Conservation (phyloP, 2,888 invertebrate genomes). For the Hypercompe scribonia region DNA sequence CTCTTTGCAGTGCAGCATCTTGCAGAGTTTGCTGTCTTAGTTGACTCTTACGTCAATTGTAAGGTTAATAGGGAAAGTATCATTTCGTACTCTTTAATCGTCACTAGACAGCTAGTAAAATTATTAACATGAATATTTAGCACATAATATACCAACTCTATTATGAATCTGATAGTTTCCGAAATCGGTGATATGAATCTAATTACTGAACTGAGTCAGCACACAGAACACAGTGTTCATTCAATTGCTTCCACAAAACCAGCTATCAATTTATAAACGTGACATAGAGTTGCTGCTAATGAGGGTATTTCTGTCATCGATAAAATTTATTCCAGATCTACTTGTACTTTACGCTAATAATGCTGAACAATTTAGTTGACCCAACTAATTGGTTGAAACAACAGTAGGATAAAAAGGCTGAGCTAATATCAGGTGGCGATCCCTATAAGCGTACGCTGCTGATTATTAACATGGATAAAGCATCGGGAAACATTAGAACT, state of each 20-base stretch:
- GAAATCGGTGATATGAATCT: slow-evolving; percentile 56
- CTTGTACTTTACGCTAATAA: no score
- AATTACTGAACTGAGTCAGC: slow-evolving; percentile 69
- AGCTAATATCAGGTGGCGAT: no score
- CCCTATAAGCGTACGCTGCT: no score
- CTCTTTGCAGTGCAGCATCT: no score
- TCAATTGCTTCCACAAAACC: slow-evolving; percentile 3
- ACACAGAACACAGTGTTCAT: slow-evolving; percentile 14
- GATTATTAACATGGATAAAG: no score
- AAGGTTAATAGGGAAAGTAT: no score
- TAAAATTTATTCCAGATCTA: not conserved
- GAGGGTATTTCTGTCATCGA: not conserved
- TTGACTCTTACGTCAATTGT: no score
- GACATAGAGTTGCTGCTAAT: slow-evolving; percentile 1
- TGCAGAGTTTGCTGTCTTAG: no score
- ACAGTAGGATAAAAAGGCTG: not conserved
- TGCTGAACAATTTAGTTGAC: not conserved
- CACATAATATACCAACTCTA: slow-evolving; percentile 13
- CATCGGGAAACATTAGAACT: not conserved
- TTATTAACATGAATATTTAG: no score
- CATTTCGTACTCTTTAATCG: no score
- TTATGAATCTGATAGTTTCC: not conserved
- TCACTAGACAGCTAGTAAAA: no score
- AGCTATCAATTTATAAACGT: slow-evolving; percentile 18
- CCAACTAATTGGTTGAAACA: not conserved